Conservation (phyloP, 2,797 vertebrate species). For the Limosa lapponica region DNA sequence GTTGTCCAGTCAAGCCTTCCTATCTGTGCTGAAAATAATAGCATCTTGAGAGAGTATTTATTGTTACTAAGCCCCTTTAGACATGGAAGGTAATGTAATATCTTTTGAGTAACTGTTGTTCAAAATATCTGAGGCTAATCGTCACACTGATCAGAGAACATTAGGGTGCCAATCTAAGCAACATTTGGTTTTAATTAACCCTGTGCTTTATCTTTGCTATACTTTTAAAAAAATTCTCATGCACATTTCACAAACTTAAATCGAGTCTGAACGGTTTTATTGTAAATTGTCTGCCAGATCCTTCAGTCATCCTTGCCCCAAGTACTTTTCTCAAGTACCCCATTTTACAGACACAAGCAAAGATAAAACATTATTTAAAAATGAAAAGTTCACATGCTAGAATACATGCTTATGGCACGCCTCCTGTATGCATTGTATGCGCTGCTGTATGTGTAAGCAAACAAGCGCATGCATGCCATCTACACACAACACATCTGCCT, state of each 20-base stretch:
- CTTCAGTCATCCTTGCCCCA: neutral
- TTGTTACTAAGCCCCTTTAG: constrained; percentile 1
- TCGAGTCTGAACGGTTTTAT: neutral
- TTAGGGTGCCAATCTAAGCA: neutral
- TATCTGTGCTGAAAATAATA: neutral
- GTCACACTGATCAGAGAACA: neutral
- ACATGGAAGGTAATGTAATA: neutral
- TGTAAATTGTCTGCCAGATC: neutral
- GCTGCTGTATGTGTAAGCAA: neutral
- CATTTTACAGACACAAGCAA: neutral
- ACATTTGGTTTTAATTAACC: constrained; percentile 39
- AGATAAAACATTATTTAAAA: neutral
- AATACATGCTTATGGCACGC: neutral
- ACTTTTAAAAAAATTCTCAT: neutral
- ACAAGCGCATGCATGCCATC: neutral
- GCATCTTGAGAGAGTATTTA: neutral
- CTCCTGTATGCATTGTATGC: neutral
- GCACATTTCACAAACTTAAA: neutral
- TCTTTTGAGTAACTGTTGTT: neutral
- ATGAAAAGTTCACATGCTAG: neutral
- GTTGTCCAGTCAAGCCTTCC: neutral
- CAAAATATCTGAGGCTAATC: constrained; percentile 14
- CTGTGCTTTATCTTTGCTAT: neutral
- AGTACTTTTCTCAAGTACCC: neutral
- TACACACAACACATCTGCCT: constrained; percentile 4